These are phyloP conservation scores for Protophormia terraenovae DNA, from an alignment of 2,888 invertebrate species.

Conservation along the genomic window DNA sequence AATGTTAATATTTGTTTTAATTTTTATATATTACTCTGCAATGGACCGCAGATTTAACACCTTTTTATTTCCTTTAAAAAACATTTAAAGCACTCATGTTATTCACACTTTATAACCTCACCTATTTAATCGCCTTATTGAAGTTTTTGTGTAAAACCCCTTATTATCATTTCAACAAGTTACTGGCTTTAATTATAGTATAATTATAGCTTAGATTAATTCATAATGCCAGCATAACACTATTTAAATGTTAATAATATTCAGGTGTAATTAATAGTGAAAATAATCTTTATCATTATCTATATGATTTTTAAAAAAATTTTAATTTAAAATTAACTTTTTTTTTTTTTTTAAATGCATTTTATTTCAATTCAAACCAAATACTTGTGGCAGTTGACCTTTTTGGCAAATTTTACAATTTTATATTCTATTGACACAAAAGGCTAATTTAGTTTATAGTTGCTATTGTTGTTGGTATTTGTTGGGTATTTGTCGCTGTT, in stretches of 20 bases:
- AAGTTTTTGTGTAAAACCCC: neutral
- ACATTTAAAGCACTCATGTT: too few species aligned
- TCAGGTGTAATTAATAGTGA: neutral
- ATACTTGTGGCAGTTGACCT: slow-evolving; percentile 20
- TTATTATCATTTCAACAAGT: neutral
- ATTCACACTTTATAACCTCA: neutral
- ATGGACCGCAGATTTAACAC: too few species aligned
- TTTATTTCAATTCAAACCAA: neutral
- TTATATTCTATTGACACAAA: neutral
- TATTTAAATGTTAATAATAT: neutral
- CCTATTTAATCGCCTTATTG: neutral
- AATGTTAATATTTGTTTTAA: too few species aligned
- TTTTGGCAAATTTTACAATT: neutral
- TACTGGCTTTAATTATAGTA: neutral
- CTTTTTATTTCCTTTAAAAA: too few species aligned
- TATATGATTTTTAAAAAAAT: neutral
- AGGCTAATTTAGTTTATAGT: neutral
- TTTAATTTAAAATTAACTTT: neutral
- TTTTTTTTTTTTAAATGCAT: neutral
- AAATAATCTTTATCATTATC: neutral
- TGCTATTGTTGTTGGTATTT: neutral
- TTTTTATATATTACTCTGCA: too few species aligned
- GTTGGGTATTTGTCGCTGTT: neutral
- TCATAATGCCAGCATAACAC: neutral
- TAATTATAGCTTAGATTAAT: neutral